A percentile compares a stretch with the other conserved stretches of the same genome.
Evolutionary conservation across 2,113 vertebrate species (phyloP).

Genomic region (Anhinga rufa): DNA sequence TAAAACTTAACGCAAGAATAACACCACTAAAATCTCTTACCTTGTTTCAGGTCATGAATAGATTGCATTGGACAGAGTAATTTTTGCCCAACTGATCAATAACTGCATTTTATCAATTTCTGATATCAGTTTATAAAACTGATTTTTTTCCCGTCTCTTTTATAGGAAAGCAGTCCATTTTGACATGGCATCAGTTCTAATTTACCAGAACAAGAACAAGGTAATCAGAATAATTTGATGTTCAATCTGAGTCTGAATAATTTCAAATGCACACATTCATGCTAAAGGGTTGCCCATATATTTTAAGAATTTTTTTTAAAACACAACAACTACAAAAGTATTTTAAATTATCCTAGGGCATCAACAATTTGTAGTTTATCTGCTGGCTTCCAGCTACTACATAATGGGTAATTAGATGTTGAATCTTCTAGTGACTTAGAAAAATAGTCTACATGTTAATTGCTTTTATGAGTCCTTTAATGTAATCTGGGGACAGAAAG

Average conservation of each 20-base stretch:
- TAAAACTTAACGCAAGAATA: not conserved
- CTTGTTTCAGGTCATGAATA: not conserved
- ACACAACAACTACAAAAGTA: not conserved
- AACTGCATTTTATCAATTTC: not conserved
- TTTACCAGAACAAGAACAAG: not conserved
- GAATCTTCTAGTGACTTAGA: conserved; percentile 66
- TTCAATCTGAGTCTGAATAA: not conserved
- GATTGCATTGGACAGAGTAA: not conserved
- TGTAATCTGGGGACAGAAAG: conserved; percentile 28
- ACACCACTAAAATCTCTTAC: not conserved
- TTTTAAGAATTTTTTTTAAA: not conserved
- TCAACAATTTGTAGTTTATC: conserved; percentile 52
- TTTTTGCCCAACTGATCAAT: not conserved
- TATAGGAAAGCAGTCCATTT: not conserved
- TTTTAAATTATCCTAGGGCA: conserved; percentile 6
- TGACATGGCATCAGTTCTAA: not conserved
- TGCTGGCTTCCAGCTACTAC: conserved; percentile 55
- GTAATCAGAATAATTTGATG: not conserved
- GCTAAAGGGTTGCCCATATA: not conserved
- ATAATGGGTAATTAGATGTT: conserved; percentile 63
- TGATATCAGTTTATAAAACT: not conserved
- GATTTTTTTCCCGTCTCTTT: not conserved
- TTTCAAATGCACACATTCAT: not conserved
- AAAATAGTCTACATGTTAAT: conserved; percentile 69
- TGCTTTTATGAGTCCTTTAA: conserved; percentile 60